Conservation (phyloP, 2,113 vertebrate genomes). For the Actenoides hombroni region DNA sequence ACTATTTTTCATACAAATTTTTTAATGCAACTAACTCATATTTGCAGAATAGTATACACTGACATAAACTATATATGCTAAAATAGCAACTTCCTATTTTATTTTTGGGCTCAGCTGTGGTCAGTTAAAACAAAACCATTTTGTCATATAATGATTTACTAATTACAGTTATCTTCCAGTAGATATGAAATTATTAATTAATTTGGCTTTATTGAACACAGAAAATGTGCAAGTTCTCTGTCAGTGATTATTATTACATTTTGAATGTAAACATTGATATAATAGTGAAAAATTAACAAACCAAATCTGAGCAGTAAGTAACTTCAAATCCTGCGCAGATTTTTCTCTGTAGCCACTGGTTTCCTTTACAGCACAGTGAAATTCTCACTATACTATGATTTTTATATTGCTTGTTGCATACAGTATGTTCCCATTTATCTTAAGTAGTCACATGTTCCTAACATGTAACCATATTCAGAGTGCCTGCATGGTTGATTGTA, state of each 20-base stretch:
- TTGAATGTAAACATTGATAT: not conserved
- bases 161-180: not conserved
- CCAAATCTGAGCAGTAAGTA: not conserved
- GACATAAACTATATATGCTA: not conserved
- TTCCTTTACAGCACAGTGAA: not conserved
- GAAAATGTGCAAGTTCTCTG: not conserved
- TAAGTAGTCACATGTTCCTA: not conserved
- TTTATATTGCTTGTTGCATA: not conserved
- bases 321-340: not conserved
- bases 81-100: not conserved
- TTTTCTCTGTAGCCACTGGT: not conserved
- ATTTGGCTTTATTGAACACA: not conserved
- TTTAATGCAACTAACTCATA: not conserved
- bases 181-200: not conserved
- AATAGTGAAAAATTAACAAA: not conserved
- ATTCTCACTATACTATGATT: not conserved
- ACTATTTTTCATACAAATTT: not conserved
- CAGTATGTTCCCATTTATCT: not conserved
- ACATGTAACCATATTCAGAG: not conserved
- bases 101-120: not conserved
- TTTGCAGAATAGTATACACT: not conserved
- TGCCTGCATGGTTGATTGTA: accelerated
- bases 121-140: not conserved
- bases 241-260: not conserved
- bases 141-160: not conserved